phyloP scores from a whole-genome alignment of 2,797 vertebrate genomes.

The Scolopax rusticola region DNA sequence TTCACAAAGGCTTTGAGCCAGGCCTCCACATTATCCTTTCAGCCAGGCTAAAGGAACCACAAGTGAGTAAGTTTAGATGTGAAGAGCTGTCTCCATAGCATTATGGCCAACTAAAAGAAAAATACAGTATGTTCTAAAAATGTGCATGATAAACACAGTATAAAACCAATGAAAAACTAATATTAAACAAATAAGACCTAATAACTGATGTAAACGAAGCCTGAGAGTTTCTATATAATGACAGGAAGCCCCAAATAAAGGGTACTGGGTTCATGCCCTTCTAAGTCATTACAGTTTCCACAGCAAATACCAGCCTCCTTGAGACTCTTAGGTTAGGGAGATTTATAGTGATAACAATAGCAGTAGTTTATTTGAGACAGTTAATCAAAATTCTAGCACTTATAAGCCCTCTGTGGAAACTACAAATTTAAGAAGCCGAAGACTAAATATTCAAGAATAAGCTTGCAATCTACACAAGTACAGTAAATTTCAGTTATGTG shows the following conservation, averaged over 20 bases:
- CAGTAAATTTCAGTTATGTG: slow-evolving; percentile 71
- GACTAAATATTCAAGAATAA: slow-evolving; percentile 52
- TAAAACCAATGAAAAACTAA: slow-evolving; percentile 15
- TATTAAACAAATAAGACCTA: slow-evolving; percentile 31
- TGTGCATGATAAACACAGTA: background rate
- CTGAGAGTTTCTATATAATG: background rate
- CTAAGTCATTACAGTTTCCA: slow-evolving; percentile 35
- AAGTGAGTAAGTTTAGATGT: background rate
- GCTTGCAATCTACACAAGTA: slow-evolving; percentile 33
- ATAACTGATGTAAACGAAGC: background rate
- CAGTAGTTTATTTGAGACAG: slow-evolving; percentile 63
- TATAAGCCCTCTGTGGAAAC: slow-evolving; percentile 62
- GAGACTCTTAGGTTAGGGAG: slow-evolving; percentile 6
- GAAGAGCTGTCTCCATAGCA: background rate
- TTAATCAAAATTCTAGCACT: slow-evolving; percentile 73
- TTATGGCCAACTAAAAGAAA: background rate
- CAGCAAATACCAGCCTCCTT: slow-evolving; percentile 13
- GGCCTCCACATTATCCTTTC: background rate
- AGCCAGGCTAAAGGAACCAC: background rate
- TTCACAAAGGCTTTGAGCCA: background rate
- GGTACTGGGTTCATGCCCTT: background rate
- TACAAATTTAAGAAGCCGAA: slow-evolving; percentile 56
- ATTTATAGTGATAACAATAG: slow-evolving; percentile 60
- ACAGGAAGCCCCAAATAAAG: slow-evolving; percentile 44
- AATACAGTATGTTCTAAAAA: background rate